Evolutionary conservation across 2,888 invertebrate genomes (phyloP), one percentile per base, ranked within the genome.

Genomic region (Thumatha senex): DNA sequence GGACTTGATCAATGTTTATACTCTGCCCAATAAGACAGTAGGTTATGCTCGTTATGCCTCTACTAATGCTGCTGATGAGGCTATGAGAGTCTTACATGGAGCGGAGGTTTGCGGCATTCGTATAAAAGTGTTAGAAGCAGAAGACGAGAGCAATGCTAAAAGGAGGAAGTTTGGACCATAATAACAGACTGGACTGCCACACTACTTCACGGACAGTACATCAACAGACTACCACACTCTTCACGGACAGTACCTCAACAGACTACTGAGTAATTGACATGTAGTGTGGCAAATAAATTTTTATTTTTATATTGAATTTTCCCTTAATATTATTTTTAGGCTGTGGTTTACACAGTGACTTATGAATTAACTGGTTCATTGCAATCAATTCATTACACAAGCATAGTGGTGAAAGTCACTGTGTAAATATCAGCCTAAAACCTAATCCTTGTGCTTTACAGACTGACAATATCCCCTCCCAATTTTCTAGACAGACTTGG

Each of bases 1-100:
- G 7, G 94, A 96, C 77, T 92, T 98, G 9, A 97, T 98, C 51
- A 98, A 97, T 81, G 96, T 98, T 1, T 98, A 97, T 78, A 94
- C 98, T 80, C 88, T 98, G 64, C 95, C 95, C 42, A 96, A 97
- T 76, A 96, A 97, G 78, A 98, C 97, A 73, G 98, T 97, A 83
- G 98, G 98, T 0, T 98, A 97, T 85, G 98, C 97, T 7, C 96
- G 97, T 72, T 98, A 96, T 85, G 95, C 97, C 2, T 93, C 92
- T 42, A 92, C 92, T 46, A 93, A 94, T 35, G 95, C 96, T 56
- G 98, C 98, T 0, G 93, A 95, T 63, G 92, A 93, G 67, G 97
- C 97, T 0, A 96, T 96, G 41, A 70, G 50, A 41, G 60, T 58
- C 0, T 84, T 98, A 40, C 97, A 98, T 78, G 98, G 97, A 9